Base-by-base conservation (phyloP, 2,113 vertebrate genomes). In the Ictalurus furcatus region DNA sequence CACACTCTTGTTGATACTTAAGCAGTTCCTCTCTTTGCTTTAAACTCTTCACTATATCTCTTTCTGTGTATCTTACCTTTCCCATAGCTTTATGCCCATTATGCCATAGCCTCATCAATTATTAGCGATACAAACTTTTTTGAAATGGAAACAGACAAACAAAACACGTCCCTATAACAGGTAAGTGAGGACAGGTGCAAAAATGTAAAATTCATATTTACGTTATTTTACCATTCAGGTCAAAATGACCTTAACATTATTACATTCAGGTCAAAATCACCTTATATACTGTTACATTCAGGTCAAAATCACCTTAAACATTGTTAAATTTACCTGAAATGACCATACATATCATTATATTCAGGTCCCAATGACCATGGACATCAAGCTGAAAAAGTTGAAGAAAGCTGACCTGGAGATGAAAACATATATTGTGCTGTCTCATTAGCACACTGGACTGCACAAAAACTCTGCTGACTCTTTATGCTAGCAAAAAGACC, bases 391-490 rank as follows among this genome's bases (percentile, higher is more conserved):
- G 23, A 74, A 67, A 85, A 79, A 56, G 40, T 54, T n/a, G 58
- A 81, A 85, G 73, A 48, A 78, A 63, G 83, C 37, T 82, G 65
- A 88, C 58, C 61, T 54, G 30, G 90, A 90, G 86, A 79, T 73
- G 86, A 92, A 89, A 92, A 90, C 81, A 82, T 89, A 63, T 65
- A 59, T 44, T 40, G 88, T 69, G 11, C 30, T 65, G 52, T 85
- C 80, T 83, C 85, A 88, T 84, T 76, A 90, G 89, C 90, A 93
- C 85, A 93, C 89, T 90, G 90, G 61, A 37, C 92, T 88, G 90
- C 92, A 88, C 88, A 79, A 52, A 92, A 90, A 90, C 63, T 19
- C 19, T 37, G 80, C 87, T 88, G 89, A 92, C 86, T 84, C 76
- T 89, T 91, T 61, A 91, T 86, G 28, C 11, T 8, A 91, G 89